phyloP scores from a whole-genome alignment of 1,140 invertebrate genomes.

The Pteromalus puparum region DNA sequence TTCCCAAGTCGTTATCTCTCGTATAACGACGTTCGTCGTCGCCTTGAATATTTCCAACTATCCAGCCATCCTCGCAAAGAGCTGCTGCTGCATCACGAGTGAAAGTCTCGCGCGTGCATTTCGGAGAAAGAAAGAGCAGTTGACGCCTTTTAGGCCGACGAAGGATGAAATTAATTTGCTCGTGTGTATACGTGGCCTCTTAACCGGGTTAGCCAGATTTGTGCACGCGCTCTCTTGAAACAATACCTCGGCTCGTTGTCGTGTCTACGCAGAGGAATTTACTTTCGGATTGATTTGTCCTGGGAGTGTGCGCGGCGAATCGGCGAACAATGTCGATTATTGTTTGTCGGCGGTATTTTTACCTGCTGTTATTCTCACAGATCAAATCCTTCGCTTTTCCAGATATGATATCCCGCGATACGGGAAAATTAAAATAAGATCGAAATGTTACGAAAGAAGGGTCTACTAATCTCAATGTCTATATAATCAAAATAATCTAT shows the following conservation, averaged over 20 bases:
- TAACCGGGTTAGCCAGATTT: slow-evolving; percentile 30
- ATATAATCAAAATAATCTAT: no score
- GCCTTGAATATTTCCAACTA: slow-evolving; percentile 5
- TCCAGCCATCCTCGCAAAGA: not conserved
- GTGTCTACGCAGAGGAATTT: not conserved
- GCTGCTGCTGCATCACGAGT: not conserved
- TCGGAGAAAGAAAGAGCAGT: not conserved
- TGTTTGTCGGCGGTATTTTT: no score
- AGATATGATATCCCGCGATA: no score
- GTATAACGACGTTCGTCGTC: not conserved
- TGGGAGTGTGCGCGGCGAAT: not conserved
- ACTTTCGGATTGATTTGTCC: not conserved
- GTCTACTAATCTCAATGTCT: no score
- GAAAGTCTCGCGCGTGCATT: slow-evolving; percentile 13
- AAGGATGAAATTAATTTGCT: slow-evolving; percentile 18
- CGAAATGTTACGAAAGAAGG: no score
- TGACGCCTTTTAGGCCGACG: slow-evolving; percentile 21
- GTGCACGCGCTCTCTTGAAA: not conserved
- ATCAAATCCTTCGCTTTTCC: no score
- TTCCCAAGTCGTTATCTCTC: not conserved
- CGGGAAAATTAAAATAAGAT: not conserved
- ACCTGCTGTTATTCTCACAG: no score
- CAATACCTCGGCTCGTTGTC: not conserved
- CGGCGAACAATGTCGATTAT: no score
- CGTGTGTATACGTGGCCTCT: not conserved